phyloP scores from a whole-genome alignment of 2,888 invertebrate species.

The Euzetes globulus region DNA sequence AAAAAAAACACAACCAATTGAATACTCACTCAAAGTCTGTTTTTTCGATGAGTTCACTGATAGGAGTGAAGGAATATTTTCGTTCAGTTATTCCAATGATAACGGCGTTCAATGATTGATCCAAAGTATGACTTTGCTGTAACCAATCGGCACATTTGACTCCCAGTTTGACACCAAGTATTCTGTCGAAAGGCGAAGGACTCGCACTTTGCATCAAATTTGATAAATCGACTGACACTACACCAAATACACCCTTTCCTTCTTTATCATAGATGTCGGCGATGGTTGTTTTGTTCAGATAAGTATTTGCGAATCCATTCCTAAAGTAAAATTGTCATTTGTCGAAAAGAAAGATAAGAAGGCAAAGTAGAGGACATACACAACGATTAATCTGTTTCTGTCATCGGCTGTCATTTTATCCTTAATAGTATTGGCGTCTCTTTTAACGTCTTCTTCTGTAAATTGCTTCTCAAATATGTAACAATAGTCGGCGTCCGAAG shows the following conservation, averaged over 20 bases:
- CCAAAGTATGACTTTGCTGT: neutral
- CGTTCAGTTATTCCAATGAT: neutral
- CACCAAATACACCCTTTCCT: constrained; percentile 89
- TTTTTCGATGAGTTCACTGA: neutral
- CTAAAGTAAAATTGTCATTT: constrained; percentile 68
- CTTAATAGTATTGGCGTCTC: constrained; percentile 88
- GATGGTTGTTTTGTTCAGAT: constrained; percentile 70
- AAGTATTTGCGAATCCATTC: neutral
- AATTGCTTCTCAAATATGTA: constrained; percentile 96
- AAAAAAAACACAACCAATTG: neutral
- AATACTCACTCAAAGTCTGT: constrained; percentile 2
- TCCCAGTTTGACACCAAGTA: constrained; percentile 97
- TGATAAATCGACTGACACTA: constrained; percentile 84
- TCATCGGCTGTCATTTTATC: constrained; percentile 88
- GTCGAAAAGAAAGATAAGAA: constrained; percentile 57
- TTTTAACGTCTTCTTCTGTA: constrained; percentile 82
- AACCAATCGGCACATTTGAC: constrained; percentile 90
- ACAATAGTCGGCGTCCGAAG: constrained; percentile 89
- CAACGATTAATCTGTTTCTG: constrained; percentile 81
- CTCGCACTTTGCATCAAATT: constrained; percentile 99
- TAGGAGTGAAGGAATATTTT: neutral
- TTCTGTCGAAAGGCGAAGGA: constrained; percentile 95
- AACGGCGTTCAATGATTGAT: neutral
- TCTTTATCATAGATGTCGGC: constrained; percentile 95
- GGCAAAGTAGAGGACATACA: constrained; percentile 46